Evolutionary conservation across 2,888 invertebrate species (phyloP).

Genomic region (Colletes collaris): DNA sequence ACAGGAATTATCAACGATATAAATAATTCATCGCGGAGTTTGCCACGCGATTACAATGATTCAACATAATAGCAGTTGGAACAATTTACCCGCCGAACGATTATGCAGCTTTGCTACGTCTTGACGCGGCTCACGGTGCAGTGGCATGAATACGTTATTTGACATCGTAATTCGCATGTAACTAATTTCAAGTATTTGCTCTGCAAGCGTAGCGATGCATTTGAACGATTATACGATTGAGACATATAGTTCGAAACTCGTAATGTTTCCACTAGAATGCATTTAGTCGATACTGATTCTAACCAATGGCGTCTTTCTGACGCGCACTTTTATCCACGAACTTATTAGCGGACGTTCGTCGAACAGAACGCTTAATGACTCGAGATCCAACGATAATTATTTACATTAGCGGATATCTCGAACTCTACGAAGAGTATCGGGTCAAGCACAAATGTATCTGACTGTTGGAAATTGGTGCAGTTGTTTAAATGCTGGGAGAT

Average conservation of each 20-base stretch:
- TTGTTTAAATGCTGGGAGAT: too few species aligned
- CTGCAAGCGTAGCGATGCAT: slow-evolving; percentile 27
- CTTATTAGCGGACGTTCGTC: background rate
- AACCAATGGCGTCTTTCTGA: background rate
- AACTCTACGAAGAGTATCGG: too few species aligned
- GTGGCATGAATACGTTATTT: slow-evolving; percentile 35
- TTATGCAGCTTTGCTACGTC: slow-evolving; percentile 31
- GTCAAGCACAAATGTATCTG: too few species aligned
- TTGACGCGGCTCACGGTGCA: slow-evolving; percentile 10
- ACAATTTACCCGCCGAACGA: too few species aligned
- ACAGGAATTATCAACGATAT: background rate
- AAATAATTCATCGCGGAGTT: background rate
- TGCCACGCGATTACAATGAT: background rate
- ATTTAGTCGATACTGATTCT: slow-evolving; percentile 7
- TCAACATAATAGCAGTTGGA: background rate
- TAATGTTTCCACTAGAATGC: slow-evolving; percentile 15
- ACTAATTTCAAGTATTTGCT: slow-evolving; percentile 15
- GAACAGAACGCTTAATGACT: background rate
- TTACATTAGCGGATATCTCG: too few species aligned
- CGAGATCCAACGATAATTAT: too few species aligned
- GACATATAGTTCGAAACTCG: background rate
- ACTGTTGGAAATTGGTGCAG: too few species aligned
- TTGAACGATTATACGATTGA: background rate
- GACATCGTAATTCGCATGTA: slow-evolving; percentile 35
- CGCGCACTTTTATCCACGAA: background rate